These are phyloP conservation scores for Cyprinodon diabolis DNA, from an alignment of 2,797 vertebrate species.

Conservation along the genomic window DNA sequence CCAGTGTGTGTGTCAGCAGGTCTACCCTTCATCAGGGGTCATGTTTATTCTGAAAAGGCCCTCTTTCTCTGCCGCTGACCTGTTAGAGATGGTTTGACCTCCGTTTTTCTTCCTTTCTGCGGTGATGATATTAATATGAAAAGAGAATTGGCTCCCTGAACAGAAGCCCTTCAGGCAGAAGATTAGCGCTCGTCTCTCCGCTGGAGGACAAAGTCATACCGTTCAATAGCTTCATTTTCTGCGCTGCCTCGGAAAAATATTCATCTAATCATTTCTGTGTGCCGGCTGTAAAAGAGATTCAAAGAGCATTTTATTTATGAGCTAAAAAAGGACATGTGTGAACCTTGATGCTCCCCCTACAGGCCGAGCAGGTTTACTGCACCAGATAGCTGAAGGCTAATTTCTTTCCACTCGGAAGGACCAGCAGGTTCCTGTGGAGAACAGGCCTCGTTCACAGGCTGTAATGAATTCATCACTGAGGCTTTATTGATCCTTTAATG, in stretches of 20 bases:
- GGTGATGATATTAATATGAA: slow-evolving; percentile 22
- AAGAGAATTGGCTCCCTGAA: slow-evolving; percentile 31
- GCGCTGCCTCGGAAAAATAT: slow-evolving; percentile 13
- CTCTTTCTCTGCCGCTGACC: slow-evolving; percentile 37
- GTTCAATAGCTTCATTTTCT: slow-evolving; percentile 33
- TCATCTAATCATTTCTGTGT: slow-evolving; percentile 5
- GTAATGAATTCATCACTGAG: neutral
- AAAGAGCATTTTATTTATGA: neutral
- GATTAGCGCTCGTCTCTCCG: slow-evolving; percentile 4
- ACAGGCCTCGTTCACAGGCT: neutral
- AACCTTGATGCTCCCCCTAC: neutral
- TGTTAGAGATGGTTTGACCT: slow-evolving; percentile 32
- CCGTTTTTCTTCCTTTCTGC: slow-evolving; percentile 14
- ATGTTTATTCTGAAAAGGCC: slow-evolving; percentile 29
- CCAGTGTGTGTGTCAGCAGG: slow-evolving; percentile 13
- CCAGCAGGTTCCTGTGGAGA: neutral
- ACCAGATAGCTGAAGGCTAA: neutral
- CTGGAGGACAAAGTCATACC: slow-evolving; percentile 27
- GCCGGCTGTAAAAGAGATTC: slow-evolving; percentile 12
- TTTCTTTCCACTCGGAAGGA: neutral
- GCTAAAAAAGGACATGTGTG: neutral
- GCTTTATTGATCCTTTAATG: neutral
- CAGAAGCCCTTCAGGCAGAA: slow-evolving; percentile 22
- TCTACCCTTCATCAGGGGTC: slow-evolving; percentile 44
- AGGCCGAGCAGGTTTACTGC: neutral